Conservation (phyloP, 1,140 invertebrate species). For the Cephus cinctus region DNA sequence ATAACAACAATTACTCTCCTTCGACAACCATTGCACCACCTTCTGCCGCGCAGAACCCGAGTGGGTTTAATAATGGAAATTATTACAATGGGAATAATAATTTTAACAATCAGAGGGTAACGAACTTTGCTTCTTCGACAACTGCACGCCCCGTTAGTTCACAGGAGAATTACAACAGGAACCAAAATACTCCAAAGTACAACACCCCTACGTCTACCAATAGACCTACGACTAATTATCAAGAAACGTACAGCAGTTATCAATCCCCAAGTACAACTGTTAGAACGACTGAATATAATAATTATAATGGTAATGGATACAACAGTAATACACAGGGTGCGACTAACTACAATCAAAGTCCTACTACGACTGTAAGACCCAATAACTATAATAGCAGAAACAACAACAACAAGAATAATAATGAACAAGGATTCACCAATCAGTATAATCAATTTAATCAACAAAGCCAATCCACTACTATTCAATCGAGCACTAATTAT, state of each 20-base stretch:
- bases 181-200: constrained; percentile 28
- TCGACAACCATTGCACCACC: constrained; percentile 21
- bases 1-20: constrained; percentile 21
- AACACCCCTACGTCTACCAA: constrained; percentile 31
- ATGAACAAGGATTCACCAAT: constrained; percentile 19
- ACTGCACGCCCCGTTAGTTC: constrained; percentile 25
- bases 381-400: constrained; percentile 33
- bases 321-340: too few relatives aligned
- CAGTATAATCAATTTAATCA: constrained; percentile 20
- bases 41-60: background rate
- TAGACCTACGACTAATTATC: constrained; percentile 34
- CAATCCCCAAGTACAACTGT: constrained; percentile 40
- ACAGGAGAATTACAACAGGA: constrained; percentile 38
- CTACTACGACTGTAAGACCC: constrained; percentile 14
- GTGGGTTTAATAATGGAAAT: too few relatives aligned
- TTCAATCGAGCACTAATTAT: constrained; percentile 41
- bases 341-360: constrained; percentile 12
- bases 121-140: constrained; percentile 28
- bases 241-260: constrained; percentile 23
- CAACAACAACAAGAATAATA: constrained; percentile 23
- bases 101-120: constrained; percentile 24
- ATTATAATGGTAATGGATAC: too few relatives aligned
- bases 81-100: constrained; percentile 12
- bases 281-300: too few relatives aligned
- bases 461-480: constrained; percentile 33